phyloP scores from a whole-genome alignment of 2,113 vertebrate species.

The Ceyx margarethae region DNA sequence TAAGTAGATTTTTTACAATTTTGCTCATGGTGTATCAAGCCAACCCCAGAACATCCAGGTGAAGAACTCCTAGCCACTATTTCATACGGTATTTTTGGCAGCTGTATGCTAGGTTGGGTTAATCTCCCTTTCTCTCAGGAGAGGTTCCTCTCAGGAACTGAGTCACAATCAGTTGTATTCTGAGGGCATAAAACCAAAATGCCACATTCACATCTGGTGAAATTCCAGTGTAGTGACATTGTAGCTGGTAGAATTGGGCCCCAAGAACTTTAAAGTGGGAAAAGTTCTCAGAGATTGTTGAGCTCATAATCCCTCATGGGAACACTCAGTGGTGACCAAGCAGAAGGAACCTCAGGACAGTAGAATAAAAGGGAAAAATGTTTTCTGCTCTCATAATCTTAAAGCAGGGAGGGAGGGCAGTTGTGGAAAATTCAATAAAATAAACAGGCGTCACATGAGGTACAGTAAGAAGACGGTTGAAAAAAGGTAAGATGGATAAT shows the following conservation, averaged over 20 bases:
- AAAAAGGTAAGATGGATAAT: conserved; percentile 56
- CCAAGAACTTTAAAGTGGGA: neutral
- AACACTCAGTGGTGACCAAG: neutral
- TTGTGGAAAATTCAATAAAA: neutral
- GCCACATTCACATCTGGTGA: neutral
- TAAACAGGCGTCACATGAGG: neutral
- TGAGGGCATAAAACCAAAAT: neutral
- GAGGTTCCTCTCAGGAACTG: neutral
- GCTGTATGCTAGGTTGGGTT: neutral
- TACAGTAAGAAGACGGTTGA: conserved; percentile 7
- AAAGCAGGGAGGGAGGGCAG: neutral
- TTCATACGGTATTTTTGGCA: neutral
- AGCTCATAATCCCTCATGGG: neutral
- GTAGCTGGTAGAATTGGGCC: neutral
- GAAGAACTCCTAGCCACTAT: neutral
- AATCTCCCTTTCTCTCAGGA: neutral
- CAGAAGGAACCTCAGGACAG: neutral
- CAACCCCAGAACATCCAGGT: neutral
- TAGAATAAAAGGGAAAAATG: conserved; percentile 1
- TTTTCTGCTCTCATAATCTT: neutral
- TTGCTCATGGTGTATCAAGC: neutral
- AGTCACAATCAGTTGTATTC: neutral
- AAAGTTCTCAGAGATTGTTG: neutral
- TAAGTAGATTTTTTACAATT: neutral
- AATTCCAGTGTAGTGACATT: neutral